phyloP scores from a whole-genome alignment of 2,113 vertebrate species.

The Tenebrosternarchus preto region DNA sequence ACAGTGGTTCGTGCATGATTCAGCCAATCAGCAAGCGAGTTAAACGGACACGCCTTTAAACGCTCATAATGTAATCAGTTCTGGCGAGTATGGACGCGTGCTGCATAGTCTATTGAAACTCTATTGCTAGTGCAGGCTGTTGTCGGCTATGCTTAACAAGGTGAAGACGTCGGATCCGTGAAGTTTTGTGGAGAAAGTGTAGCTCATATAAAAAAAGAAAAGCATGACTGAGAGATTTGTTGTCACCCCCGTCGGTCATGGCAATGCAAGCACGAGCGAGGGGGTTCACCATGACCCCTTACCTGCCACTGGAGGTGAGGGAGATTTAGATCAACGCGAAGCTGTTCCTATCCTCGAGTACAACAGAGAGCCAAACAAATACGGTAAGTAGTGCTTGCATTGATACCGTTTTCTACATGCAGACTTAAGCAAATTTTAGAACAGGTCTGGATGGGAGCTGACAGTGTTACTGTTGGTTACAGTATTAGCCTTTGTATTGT shows the following conservation, averaged over 20 bases:
- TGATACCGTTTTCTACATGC: neutral
- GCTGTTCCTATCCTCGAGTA: slow-evolving; percentile 74
- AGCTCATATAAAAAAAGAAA: slow-evolving; percentile 1
- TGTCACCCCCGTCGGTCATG: slow-evolving; percentile 70
- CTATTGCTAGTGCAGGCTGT: too few species aligned
- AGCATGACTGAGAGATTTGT: slow-evolving; percentile 76
- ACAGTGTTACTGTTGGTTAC: too few species aligned
- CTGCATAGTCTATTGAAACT: neutral
- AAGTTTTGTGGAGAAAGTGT: slow-evolving; percentile 12
- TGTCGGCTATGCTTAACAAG: slow-evolving; percentile 21
- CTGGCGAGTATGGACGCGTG: neutral
- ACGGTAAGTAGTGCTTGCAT: slow-evolving; percentile 64
- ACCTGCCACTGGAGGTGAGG: slow-evolving; percentile 54
- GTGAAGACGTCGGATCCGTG: neutral
- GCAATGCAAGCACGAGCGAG: slow-evolving; percentile 42
- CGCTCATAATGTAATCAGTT: too few species aligned
- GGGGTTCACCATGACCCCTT: slow-evolving; percentile 25
- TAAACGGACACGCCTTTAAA: too few species aligned
- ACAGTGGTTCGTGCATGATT: too few species aligned
- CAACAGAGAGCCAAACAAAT: slow-evolving; percentile 77
- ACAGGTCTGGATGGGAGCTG: too few species aligned
- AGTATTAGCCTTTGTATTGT: too few species aligned
- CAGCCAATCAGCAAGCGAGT: too few species aligned
- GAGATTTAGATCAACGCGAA: slow-evolving; percentile 49
- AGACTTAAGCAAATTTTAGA: too few species aligned